Percentiles rank a stretch among this genome's conserved stretches.
Evolutionary conservation across 2,113 vertebrate genomes (phyloP).

Genomic region (Varanus komodoensis): DNA sequence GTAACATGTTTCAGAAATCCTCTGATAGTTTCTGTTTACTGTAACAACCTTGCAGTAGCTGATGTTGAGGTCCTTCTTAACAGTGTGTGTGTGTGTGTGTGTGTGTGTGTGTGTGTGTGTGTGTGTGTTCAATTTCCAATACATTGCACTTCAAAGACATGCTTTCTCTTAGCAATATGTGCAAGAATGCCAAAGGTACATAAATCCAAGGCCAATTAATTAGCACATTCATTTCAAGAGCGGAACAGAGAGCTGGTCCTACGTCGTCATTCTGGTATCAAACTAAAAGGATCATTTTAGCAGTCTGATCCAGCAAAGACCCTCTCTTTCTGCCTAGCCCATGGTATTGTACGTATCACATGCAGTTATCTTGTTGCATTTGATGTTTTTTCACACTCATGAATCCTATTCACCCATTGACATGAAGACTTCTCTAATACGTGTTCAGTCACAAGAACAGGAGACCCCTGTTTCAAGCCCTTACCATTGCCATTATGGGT

Average conservation of each 20-base stretch:
- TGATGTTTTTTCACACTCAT: slow-evolving; percentile 57
- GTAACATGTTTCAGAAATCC: background rate
- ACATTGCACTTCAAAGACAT: slow-evolving; percentile 29
- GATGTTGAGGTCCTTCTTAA: background rate
- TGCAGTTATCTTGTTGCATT: slow-evolving; percentile 63
- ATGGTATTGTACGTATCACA: slow-evolving; percentile 55
- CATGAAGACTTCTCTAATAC: slow-evolving; percentile 39
- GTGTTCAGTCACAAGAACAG: slow-evolving; percentile 39
- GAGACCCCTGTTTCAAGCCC: background rate
- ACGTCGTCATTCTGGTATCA: slow-evolving; percentile 22
- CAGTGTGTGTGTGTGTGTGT: background rate
- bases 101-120: too few species aligned
- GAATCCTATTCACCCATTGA: slow-evolving; percentile 57
- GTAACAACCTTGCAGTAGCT: background rate
- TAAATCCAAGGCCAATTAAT: background rate
- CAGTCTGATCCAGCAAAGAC: slow-evolving; percentile 28
- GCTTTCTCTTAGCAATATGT: background rate
- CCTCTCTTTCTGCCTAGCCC: slow-evolving; percentile 38
- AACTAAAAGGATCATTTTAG: slow-evolving; percentile 45
- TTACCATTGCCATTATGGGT: background rate
- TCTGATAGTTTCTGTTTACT: background rate
- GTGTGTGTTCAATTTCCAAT: background rate
- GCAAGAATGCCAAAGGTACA: background rate
- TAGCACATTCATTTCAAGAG: background rate
- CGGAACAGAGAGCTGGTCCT: slow-evolving; percentile 18